A percentile compares a stretch with the other conserved stretches of the same genome.
phyloP scores from a whole-genome alignment of 2,888 invertebrate genomes.

The Eumacrocentrus americanus region DNA sequence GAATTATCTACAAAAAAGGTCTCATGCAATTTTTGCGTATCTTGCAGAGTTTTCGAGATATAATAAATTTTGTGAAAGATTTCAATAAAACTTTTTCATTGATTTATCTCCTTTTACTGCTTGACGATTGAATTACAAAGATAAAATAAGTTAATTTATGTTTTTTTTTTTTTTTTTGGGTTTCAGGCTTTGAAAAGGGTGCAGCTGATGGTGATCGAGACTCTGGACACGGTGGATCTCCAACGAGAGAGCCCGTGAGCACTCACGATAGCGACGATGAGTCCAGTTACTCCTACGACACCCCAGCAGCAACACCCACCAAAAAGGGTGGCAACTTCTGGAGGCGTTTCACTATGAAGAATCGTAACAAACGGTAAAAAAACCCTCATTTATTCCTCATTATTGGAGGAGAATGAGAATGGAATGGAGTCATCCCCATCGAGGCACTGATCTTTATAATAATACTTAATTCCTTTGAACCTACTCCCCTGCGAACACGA shows the following conservation, averaged over 20 bases:
- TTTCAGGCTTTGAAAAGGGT: constrained; percentile 48
- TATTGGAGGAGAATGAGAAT: constrained; percentile 10
- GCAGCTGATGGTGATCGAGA: constrained; percentile 56
- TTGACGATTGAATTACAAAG: not conserved
- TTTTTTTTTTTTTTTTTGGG: not conserved
- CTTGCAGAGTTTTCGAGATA: too few species aligned
- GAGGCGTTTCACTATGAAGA: constrained; percentile 74
- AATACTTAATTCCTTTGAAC: too few species aligned
- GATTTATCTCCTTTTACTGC: too few species aligned
- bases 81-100: too few species aligned
- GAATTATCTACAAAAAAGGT: too few species aligned
- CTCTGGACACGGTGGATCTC: constrained; percentile 60
- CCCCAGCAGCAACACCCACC: constrained; percentile 48
- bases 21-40: too few species aligned
- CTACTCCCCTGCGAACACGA: constrained; percentile 30
- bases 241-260: constrained; percentile 56
- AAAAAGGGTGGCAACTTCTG: constrained; percentile 64
- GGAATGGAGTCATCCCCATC: not conserved
- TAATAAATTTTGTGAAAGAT: too few species aligned
- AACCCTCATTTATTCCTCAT: not conserved
- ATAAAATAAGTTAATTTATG: not conserved
- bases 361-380: constrained; percentile 71
- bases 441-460: constrained; percentile 18
- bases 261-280: constrained; percentile 64
- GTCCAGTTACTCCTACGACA: constrained; percentile 62